Base-by-base conservation (phyloP, 2,888 invertebrate genomes). In the Caenorhabditis sp. region DNA sequence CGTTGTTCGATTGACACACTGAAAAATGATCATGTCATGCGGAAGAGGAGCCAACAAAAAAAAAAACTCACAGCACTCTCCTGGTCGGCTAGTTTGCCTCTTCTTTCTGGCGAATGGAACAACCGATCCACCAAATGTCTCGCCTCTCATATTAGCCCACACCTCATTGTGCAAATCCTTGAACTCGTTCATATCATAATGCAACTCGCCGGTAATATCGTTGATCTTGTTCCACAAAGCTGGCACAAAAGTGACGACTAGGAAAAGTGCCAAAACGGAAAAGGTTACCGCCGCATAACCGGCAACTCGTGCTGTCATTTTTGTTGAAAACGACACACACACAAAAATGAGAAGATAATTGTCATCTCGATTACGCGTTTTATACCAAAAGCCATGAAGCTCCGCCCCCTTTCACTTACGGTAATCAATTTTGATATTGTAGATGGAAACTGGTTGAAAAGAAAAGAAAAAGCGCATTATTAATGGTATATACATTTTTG, bases 231-330 rank as follows among this genome's bases (percentile, higher is more conserved):
- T 59, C 66, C 68, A 77, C 8, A 81, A 66, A 4, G 76, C 68
- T n/a, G 78, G 78, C 3, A 81, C 71, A 53, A 76, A 79, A 3
- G 65, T 59, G n/a, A 69, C 37, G 8, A 78, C 75, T n/a, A 81
- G 36, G 50, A 73, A 60, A 1, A 81, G 62, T 10, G 77, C 65
- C 12, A 63, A 64, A 19, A 72, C 31, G 26, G 78, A 78, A 62
- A 78, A 77, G 64, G 76, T 76, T 55, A 79, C 68, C 23, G 81
- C 81, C 51, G 77, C 72, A 62, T 76, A 78, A 54, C 79, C 81
- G 49, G 81, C 81, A 37, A 77, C 66, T 21, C 74, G 81, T 58
- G 78, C 76, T 36, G 79, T 73, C 55, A 55, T 55, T 51, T 23
- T 51, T 43, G 50, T n/a, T 53, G 53, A 21, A 8, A 14, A 53